Percentiles rank a stretch among this genome's conserved stretches.
Conservation (phyloP, 2,888 invertebrate genomes). For the Serrognathus titanus region DNA sequence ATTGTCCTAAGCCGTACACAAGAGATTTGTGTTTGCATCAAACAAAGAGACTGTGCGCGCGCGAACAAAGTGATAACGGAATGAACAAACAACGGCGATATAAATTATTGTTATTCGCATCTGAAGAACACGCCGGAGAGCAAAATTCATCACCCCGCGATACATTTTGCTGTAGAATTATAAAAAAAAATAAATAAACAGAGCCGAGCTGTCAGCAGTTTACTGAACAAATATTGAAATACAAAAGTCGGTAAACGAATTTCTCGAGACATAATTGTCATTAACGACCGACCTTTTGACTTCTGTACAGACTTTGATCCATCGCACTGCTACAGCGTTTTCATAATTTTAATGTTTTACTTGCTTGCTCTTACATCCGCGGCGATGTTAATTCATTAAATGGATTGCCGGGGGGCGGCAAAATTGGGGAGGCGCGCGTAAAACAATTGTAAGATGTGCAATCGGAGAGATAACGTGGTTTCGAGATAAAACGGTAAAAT, state of each 20-base stretch:
- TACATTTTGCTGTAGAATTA: no score
- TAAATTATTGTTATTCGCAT: no score
- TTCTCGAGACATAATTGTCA: constrained; percentile 33
- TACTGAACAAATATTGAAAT: constrained; percentile 24
- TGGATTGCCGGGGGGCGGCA: no score
- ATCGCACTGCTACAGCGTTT: constrained; percentile 29
- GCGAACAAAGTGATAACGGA: no score
- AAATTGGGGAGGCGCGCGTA: no score
- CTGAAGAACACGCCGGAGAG: background rate
- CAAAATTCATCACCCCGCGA: constrained; percentile 7
- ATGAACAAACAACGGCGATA: no score
- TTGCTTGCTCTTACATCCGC: background rate
- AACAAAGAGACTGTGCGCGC: no score
- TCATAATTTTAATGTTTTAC: constrained; percentile 22
- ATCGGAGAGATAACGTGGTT: no score
- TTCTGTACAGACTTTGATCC: constrained; percentile 41
- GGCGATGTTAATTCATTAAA: background rate
- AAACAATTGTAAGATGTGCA: no score
- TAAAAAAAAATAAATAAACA: background rate
- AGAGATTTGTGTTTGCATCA: no score
- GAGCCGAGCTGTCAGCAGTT: constrained; percentile 17
- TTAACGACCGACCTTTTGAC: constrained; percentile 38
- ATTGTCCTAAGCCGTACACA: no score
- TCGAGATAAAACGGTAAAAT: no score
- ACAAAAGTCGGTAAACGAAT: constrained; percentile 28